Base-by-base conservation (phyloP, 1,140 invertebrate species). In the Ruditapes philippinarum region DNA sequence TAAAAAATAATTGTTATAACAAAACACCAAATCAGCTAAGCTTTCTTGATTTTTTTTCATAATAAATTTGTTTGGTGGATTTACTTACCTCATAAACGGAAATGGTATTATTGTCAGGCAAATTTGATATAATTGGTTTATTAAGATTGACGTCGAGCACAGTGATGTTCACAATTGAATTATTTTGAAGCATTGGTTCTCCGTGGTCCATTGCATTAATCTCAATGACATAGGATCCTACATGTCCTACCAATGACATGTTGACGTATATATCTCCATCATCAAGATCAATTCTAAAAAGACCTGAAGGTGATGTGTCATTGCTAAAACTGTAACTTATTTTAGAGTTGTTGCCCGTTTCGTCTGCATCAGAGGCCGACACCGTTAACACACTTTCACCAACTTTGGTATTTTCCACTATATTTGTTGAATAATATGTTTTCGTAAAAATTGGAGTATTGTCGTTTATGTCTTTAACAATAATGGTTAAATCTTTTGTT, bases 61-160 rank as follows among this genome's bases (percentile, higher is more conserved):
- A n/a, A n/a, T n/a, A n/a, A n/a, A n/a, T n/a, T n/a, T n/a, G n/a
- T n/a, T n/a, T n/a, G n/a, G n/a, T n/a, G n/a, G 9, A 57, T 57
- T 57, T 40, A 31, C 28, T 25, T 85, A 86, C 84, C 84, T 86
- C 84, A 25, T 60, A 78, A 14, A 86, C 73, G 57, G 28, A 45
- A 3, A 86, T 42, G 17, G 33, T 60, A 36, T 62, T 62, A 19
- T 38, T 12, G 7, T 2, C 2, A 4, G 84, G 84, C n/a, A 62
- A 14, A 33, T 78, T 62, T 42, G 31, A 11, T 2, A 86, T 78
- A 11, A 12, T 22, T 33, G 84, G 84, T 31, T 12, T 17, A 68
- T 86, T 78, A 33, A 86, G 40, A 25, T 86, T 86, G 25, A 86
- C 73, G 38, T 86, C 84, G 1, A 33, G 49, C n/a, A 86, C 73